phyloP scores from a whole-genome alignment of 2,888 invertebrate species.

The Lordiphosa fenestrarum region DNA sequence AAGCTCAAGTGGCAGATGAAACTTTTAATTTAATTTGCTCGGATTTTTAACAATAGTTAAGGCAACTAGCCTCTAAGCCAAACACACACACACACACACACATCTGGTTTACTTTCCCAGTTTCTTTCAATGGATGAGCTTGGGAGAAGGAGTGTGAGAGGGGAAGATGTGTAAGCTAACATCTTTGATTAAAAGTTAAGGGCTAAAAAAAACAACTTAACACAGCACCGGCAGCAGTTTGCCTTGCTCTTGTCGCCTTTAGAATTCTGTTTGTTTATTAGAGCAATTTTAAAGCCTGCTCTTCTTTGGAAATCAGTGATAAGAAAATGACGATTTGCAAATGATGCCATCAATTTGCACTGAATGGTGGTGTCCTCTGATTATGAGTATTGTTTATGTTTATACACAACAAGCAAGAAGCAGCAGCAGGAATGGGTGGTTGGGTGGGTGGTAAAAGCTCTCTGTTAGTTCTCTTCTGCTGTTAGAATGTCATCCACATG shows the following conservation, averaged over 20 bases:
- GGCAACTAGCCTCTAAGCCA: conserved; percentile 14
- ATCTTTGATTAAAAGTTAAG: conserved; percentile 31
- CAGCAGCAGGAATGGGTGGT: background rate
- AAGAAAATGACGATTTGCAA: conserved; percentile 61
- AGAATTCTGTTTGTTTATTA: conserved; percentile 33
- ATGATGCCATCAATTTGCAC: conserved; percentile 57
- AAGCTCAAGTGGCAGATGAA: conserved; percentile 13
- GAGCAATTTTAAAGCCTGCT: conserved; percentile 4
- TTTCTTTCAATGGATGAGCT: conserved; percentile 1
- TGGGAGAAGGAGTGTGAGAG: background rate
- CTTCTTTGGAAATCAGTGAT: conserved; percentile 29
- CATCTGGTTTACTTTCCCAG: background rate
- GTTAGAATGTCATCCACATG: conserved; percentile 57
- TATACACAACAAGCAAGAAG: background rate
- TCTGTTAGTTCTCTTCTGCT: conserved; percentile 53
- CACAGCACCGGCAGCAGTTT: conserved; percentile 27
- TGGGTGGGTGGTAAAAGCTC: conserved; percentile 30
- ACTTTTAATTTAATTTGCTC: conserved; percentile 25
- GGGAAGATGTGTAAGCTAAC: background rate
- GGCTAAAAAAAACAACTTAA: conserved; percentile 27
- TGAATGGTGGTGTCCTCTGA: background rate
- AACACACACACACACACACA: conserved; percentile 12
- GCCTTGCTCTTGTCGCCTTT: conserved; percentile 19
- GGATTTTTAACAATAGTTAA: conserved; percentile 7
- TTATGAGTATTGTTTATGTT: conserved; percentile 38